A percentile compares a stretch with the other conserved stretches of the same genome.
Conservation (phyloP, 1,140 invertebrate genomes). For the Cardiocondyla obscurior region DNA sequence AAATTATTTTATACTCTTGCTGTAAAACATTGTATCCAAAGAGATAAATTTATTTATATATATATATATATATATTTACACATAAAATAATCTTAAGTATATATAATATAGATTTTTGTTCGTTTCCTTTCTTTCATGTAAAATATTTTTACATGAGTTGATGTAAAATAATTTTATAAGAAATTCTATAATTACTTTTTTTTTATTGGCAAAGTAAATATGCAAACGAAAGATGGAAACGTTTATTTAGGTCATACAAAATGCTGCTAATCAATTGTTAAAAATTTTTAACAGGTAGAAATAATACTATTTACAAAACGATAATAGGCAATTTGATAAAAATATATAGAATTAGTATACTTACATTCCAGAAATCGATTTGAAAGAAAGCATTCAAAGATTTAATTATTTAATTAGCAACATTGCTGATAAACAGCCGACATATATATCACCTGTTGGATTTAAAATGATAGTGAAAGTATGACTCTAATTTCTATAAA, state of each 20-base stretch:
- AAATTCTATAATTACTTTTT: too few species aligned
- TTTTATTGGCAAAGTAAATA: slow-evolving; percentile 22
- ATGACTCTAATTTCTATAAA: not conserved
- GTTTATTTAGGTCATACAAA: not conserved
- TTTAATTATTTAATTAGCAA: not conserved
- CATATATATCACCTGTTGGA: not conserved
- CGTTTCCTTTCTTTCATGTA: not conserved
- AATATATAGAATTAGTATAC: not conserved
- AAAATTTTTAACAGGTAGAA: not conserved
- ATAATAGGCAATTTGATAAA: slow-evolving; percentile 2
- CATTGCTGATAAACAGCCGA: not conserved
- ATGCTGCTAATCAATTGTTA: slow-evolving; percentile 9
- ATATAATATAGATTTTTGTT: not conserved
- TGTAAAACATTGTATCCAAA: not conserved
- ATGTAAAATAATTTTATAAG: slow-evolving; percentile 9
- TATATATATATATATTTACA: slow-evolving; percentile 37
- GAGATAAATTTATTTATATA: slow-evolving; percentile 41
- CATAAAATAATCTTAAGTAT: not conserved
- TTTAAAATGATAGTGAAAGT: not conserved
- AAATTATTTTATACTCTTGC: not conserved
- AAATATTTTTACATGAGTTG: not conserved
- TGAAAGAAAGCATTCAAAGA: not conserved
- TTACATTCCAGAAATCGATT: slow-evolving; percentile 19
- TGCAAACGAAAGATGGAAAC: not conserved
- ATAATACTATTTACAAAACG: slow-evolving; percentile 5